Base-by-base conservation (phyloP, 2,888 invertebrate genomes). In the Drosophila subquinaria region DNA sequence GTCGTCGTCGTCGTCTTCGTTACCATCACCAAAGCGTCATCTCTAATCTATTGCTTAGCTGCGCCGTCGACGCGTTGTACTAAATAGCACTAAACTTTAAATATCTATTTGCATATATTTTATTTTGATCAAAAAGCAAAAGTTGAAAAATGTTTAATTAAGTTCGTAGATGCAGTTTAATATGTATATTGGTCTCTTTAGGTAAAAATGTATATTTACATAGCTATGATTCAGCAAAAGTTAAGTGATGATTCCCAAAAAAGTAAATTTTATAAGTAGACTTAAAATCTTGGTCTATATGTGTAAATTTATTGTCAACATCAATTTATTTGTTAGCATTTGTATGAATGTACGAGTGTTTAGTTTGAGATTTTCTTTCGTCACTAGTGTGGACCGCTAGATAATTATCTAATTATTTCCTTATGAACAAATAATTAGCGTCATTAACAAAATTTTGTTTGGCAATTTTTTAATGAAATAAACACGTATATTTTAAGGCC, bases 31-130 rank as follows among this genome's bases (percentile, higher is more conserved):
- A 30, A 30, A 30, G 30, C 60, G 20, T 61, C 61, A 9, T 11
- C 23, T 52, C 65, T 65, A 65, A 65, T 65, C 65, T 43, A 59
- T 8, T 30, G 51, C 59, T 51, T 27, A 45, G 65, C 64, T 33
- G 42, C 50, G 43, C 15, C 4, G 64, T 11, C 57, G 35, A 35
- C 48, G 42, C 63, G 79, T 66, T 61, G 70, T 82, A 80, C 86
- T 73, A 89, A 86, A 86, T 88, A 85, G 67, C 85, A 78, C 51
- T 50, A 45, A 85, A 76, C 20, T 69, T 83, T 89, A 72, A 88
- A 68, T 73, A 57, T 52, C 56, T 77, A 55, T 80, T 48, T 53
- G 57, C 57, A 61, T 64, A 30, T 30, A 8, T 30, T 30, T 8
- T 30, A 64, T 71, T 61, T 71, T 65, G 51, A 61, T 38, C 64